These are phyloP conservation scores for Aporrectodea caliginosa DNA, from an alignment of 1,140 invertebrate species.

Conservation along the genomic window DNA sequence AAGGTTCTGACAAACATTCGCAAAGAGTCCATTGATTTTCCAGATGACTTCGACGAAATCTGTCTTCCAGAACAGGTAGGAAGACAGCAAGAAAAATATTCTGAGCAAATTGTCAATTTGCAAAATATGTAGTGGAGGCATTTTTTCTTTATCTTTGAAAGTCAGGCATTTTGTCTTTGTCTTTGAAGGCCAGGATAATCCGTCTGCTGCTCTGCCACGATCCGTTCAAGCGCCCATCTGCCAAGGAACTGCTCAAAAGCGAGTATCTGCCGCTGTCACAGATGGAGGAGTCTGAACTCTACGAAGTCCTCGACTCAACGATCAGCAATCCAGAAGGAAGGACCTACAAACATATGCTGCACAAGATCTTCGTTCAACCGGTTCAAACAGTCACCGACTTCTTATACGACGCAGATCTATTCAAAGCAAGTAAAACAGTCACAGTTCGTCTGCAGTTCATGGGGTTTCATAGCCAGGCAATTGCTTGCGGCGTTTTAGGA, in stretches of 20 bases:
- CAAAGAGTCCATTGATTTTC: slow-evolving; percentile 65
- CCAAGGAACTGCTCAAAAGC: slow-evolving; percentile 74
- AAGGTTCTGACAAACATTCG: slow-evolving; percentile 70
- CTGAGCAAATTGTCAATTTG: background rate
- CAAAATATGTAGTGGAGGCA: background rate
- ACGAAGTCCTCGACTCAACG: background rate
- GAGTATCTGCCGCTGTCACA: slow-evolving; percentile 68
- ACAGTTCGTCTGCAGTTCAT: no score
- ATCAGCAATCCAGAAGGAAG: background rate
- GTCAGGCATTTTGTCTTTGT: slow-evolving; percentile 1
- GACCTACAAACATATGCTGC: background rate
- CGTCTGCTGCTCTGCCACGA: slow-evolving; percentile 82
- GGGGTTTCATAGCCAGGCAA: no score
- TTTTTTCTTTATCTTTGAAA: background rate
- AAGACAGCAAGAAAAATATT: background rate
- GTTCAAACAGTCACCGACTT: background rate
- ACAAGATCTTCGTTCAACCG: background rate
- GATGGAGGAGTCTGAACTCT: background rate
- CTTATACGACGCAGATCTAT: background rate
- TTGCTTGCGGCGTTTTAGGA: no score
- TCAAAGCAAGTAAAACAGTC: no score
- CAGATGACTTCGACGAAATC: slow-evolving; percentile 61
- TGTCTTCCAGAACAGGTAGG: slow-evolving; percentile 44
- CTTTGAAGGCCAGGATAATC: slow-evolving; percentile 54
- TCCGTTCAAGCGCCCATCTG: slow-evolving; percentile 73